Conservation (phyloP, 1,140 invertebrate genomes). For the Diuraphis noxia region DNA sequence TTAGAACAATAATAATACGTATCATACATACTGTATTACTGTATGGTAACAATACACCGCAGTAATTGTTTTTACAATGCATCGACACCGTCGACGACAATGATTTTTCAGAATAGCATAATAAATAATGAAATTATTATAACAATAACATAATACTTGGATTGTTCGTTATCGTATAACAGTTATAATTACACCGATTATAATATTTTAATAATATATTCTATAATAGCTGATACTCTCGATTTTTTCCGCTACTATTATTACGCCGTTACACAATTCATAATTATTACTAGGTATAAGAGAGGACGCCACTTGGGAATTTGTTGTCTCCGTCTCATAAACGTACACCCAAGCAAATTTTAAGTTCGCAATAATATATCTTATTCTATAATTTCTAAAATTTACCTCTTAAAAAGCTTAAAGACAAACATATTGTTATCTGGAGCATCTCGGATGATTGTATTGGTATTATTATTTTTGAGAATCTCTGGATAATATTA, state of each 20-base stretch:
- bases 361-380: no score
- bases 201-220: not conserved
- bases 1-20: slow-evolving; percentile 5
- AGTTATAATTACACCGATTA: not conserved
- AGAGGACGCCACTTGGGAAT: no score
- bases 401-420: no score
- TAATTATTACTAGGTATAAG: no score
- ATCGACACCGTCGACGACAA: not conserved
- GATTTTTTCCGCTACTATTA: not conserved
- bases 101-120: not conserved
- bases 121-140: not conserved
- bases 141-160: not conserved
- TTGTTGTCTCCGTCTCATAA: no score
- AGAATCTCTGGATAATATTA: no score
- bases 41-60: not conserved
- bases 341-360: no score
- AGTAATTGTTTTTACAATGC: not conserved
- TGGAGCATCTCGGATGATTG: no score
- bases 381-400: no score
- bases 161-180: not conserved
- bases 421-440: no score
- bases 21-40: not conserved
- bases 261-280: not conserved
- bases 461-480: no score
- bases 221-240: not conserved